Evolutionary conservation across 2,888 invertebrate species (phyloP), one percentile per base, ranked within the genome.

Genomic region (Pemphredon lugubris): DNA sequence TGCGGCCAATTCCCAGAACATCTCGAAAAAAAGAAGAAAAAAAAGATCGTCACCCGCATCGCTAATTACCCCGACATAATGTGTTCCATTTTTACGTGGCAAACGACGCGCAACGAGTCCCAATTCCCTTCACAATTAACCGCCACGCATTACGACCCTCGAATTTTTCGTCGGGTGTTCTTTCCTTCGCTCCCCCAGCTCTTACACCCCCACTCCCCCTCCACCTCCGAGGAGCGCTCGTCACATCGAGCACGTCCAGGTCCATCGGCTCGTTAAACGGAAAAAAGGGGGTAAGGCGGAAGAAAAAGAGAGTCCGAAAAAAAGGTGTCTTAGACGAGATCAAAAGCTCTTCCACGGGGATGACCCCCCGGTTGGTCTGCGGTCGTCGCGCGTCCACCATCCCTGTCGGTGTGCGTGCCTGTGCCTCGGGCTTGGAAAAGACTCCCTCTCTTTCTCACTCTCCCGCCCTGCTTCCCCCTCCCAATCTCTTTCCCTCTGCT

Each of bases 261-360:
- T 75, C 64, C 51, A 65, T 32, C 67, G 78, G 61, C 63, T 78
- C 45, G 77, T 75, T 79, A 77, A 77, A 45, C 47, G 48, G 18
- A 37, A 5, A 13, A 5, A 39, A 11, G 42, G 20, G 20, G 42
- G 44, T 3, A 40, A 48, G 64, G 53, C 6, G 58, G 67, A 69
- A 75, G 75, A 66, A 81, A 76, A 78, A 78, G 61, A 73, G 70
- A 60, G 47, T 18, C 57, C 34, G 59, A 66, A 75, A 81, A 63
- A 74, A 78, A 78, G 75, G 75, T 74, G 81, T 80, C 81, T 80
- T 78, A 80, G 74, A 72, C 76, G 58, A 78, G 74, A 81, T 81
- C 80, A 81, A 81, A 81, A 78, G 80, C 81, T 76, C 80, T 81
- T 81, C 81, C 81, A 81, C 70, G 77, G 77, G 75, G 79, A 71